These are phyloP conservation scores for Microcebus griseorufus DNA, from an alignment of 2,113 vertebrate genomes.

Conservation along the genomic window DNA sequence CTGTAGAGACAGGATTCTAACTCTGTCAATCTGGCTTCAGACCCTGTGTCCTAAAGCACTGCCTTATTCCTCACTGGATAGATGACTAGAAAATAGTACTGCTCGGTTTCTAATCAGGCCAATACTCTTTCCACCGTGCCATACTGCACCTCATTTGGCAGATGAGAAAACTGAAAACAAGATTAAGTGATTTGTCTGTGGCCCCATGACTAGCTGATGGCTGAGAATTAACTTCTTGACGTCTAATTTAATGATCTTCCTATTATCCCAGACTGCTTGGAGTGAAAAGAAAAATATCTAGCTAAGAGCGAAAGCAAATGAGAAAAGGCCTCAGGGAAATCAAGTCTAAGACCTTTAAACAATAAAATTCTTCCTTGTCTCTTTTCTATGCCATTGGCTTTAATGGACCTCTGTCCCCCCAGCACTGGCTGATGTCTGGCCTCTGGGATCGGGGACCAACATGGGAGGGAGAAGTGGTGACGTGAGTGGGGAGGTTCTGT, in stretches of 20 bases:
- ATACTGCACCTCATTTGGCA: neutral
- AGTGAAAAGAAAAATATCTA: neutral
- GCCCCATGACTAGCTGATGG: neutral
- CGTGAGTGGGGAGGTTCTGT: neutral
- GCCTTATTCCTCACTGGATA: fast-evolving
- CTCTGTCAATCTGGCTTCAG: neutral
- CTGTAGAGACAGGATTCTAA: neutral
- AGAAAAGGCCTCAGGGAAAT: conserved; percentile 51
- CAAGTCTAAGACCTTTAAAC: neutral
- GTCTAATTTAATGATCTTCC: conserved; percentile 2
- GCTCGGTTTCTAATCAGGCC: neutral
- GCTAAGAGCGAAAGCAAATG: conserved; percentile 32
- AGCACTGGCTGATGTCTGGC: neutral
- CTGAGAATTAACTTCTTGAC: neutral
- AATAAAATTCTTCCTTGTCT: neutral
- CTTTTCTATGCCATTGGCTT: neutral
- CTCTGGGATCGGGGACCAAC: neutral
- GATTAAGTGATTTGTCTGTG: neutral
- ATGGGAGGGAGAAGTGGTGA: neutral
- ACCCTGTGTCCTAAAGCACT: neutral
- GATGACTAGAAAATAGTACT: neutral
- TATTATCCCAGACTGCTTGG: conserved; percentile 3
- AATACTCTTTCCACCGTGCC: neutral
- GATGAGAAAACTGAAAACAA: neutral
- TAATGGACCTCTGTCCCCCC: neutral